phyloP scores from a whole-genome alignment of 2,888 invertebrate species.

The Drosophila pseudotalamancana region DNA sequence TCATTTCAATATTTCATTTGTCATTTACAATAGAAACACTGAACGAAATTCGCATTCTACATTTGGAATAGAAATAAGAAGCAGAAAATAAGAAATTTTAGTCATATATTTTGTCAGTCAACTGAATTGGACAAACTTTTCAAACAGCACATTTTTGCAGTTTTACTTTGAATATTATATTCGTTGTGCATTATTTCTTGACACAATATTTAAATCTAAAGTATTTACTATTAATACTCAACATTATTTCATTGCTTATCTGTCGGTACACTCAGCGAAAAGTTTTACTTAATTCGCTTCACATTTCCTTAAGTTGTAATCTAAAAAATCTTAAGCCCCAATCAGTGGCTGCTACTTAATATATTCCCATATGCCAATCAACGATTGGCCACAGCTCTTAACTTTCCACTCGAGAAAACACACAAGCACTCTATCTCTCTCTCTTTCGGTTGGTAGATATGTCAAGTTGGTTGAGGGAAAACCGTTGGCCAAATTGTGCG shows the following conservation, averaged over 20 bases:
- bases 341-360: conserved; percentile 2
- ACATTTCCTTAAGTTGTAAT: not conserved
- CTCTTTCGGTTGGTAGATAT: conserved; percentile 27
- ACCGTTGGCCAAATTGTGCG: conserved; percentile 28
- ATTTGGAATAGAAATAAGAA: too few species aligned
- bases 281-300: too few species aligned
- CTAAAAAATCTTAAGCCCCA: not conserved
- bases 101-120: too few species aligned
- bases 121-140: too few species aligned
- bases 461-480: conserved; percentile 38
- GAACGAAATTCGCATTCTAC: not conserved
- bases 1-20: not conserved
- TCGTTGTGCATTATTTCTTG: too few species aligned
- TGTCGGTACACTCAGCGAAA: too few species aligned
- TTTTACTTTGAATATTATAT: too few species aligned
- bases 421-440: not conserved
- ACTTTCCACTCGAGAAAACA: conserved; percentile 27
- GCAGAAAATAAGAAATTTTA: too few species aligned
- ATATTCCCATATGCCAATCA: conserved; percentile 18
- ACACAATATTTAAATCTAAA: too few species aligned
- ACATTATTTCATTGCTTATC: too few species aligned
- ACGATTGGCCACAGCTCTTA: conserved; percentile 37
- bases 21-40: not conserved
- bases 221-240: too few species aligned
- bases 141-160: too few species aligned